Evolutionary conservation across 2,113 vertebrate genomes (phyloP).

Genomic region (Otolemur garnettii): DNA sequence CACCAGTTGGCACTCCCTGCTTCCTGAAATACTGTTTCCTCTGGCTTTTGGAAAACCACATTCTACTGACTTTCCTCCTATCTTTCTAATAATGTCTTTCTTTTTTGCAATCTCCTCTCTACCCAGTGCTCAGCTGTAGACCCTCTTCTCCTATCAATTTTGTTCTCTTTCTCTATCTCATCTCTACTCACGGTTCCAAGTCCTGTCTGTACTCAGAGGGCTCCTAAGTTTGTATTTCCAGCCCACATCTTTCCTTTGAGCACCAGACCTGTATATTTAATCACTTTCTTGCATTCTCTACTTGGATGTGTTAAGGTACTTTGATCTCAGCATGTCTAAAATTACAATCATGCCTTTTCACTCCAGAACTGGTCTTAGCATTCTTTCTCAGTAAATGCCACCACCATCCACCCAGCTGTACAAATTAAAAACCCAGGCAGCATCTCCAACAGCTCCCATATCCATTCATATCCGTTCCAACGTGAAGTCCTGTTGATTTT

Average conservation of each 20-base stretch:
- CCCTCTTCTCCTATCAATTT: neutral
- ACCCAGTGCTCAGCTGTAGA: neutral
- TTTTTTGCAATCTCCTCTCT: neutral
- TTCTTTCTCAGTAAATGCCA: constrained; percentile 18
- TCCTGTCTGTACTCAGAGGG: neutral
- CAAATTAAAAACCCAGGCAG: neutral
- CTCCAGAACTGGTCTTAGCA: neutral
- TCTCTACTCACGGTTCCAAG: neutral
- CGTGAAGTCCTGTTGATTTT: neutral
- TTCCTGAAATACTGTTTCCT: constrained; percentile 4
- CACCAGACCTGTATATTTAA: neutral
- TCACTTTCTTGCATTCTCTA: neutral
- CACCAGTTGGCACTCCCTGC: neutral
- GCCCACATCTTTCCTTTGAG: constrained; percentile 18
- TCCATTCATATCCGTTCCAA: neutral
- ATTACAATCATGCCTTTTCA: neutral
- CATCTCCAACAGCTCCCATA: neutral
- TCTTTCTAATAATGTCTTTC: neutral
- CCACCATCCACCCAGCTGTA: neutral
- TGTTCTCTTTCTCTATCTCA: neutral
- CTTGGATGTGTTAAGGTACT: neutral
- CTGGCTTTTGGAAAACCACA: neutral
- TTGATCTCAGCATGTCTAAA: constrained; percentile 46
- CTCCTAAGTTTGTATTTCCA: neutral
- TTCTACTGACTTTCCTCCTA: neutral